Evolutionary conservation across 53 echinoderm and acorn worm species (phyloP).

Genomic region (Glandiceps talaboti): DNA sequence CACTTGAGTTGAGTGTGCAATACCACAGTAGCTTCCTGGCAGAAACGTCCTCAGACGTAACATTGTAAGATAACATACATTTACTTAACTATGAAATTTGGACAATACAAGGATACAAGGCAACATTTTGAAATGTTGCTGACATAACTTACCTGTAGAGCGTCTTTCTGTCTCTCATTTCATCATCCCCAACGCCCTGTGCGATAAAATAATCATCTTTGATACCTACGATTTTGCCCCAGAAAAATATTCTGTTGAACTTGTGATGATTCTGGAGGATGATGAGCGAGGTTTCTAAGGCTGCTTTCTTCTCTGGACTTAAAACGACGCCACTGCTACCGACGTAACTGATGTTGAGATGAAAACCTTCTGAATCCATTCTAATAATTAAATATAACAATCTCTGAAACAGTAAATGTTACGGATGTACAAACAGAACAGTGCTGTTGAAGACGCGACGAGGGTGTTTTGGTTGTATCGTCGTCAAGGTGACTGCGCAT

Average conservation of each 20-base stretch:
- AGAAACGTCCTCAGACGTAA: too few species aligned
- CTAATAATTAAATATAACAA: neutral
- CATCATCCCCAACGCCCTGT: conserved; percentile 81
- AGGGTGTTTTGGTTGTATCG: conserved; percentile 1
- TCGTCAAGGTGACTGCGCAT: conserved; percentile 27
- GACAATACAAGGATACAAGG: too few species aligned
- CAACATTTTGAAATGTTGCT: too few species aligned
- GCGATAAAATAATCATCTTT: conserved; percentile 92
- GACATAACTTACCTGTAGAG: conserved; percentile 85
- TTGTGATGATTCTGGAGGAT: conserved; percentile 66
- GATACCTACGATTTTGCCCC: conserved; percentile 84
- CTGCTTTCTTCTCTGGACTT: conserved; percentile 63
- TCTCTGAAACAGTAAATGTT: neutral
- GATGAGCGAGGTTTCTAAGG: conserved; percentile 39
- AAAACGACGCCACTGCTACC: conserved; percentile 67
- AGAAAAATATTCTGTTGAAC: conserved; percentile 86
- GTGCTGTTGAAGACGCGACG: neutral
- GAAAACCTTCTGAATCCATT: conserved; percentile 78
- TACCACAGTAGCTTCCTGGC: too few species aligned
- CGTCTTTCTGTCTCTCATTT: conserved; percentile 80
- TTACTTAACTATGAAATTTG: too few species aligned
- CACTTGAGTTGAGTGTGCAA: too few species aligned
- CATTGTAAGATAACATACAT: too few species aligned
- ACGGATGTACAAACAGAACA: neutral
- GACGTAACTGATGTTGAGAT: conserved; percentile 58